Evolutionary conservation across 1,140 invertebrate genomes (phyloP).

Genomic region (Lethrus apterus): DNA sequence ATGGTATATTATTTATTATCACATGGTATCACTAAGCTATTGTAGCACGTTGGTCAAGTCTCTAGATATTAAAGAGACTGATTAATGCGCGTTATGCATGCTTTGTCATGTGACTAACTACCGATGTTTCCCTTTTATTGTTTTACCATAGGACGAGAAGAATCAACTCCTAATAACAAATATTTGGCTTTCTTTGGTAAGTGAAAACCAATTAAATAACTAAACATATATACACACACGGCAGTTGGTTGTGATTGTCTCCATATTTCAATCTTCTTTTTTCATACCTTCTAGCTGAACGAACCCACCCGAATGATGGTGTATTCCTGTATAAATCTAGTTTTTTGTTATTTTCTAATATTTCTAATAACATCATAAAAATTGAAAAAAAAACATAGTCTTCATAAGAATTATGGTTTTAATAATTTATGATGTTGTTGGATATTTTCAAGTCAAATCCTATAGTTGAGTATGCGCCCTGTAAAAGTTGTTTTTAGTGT

Average conservation of each 20-base stretch:
- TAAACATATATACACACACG: constrained; percentile 44
- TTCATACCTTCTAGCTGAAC: constrained; percentile 26
- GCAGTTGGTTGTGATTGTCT: constrained; percentile 36
- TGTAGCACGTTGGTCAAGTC: too few relatives aligned
- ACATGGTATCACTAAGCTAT: too few relatives aligned
- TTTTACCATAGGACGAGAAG: constrained; percentile 44
- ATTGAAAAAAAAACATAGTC: background rate
- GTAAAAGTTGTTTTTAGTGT: constrained; percentile 25
- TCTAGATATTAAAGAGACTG: too few relatives aligned
- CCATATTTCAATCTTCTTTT: constrained; percentile 22
- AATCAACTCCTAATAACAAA: constrained; percentile 77
- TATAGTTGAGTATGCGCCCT: constrained; percentile 28
- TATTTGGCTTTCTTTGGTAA: constrained; percentile 84
- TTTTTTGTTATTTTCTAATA: too few relatives aligned
- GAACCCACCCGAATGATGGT: constrained; percentile 27
- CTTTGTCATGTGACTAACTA: constrained; percentile 47
- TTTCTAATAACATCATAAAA: too few relatives aligned
- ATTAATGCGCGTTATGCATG: constrained; percentile 31
- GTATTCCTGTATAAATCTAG: constrained; percentile 17
- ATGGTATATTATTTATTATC: background rate
- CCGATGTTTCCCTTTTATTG: constrained; percentile 58
- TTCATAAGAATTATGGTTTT: background rate
- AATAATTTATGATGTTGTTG: constrained; percentile 3
- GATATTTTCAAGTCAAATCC: too few relatives aligned
- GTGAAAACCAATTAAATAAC: constrained; percentile 52